These are phyloP conservation scores for Plectropomus leopardus DNA, from an alignment of 2,113 vertebrate species.

Conservation along the genomic window DNA sequence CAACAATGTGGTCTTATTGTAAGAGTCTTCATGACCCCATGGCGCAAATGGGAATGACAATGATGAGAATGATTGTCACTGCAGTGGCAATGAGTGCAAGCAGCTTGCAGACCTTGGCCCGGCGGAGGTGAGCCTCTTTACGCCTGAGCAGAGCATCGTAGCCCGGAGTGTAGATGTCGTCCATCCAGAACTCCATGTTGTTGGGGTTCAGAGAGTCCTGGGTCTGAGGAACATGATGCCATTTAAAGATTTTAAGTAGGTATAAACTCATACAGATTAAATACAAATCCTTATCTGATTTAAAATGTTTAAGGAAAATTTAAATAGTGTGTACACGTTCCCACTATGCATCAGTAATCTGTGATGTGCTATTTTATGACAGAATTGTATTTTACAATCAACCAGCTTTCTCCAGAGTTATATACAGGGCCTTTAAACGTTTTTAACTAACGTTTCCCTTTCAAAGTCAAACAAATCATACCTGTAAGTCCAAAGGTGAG, in stretches of 20 bases:
- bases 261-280: background rate
- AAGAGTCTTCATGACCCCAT: slow-evolving; percentile 86
- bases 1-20: background rate
- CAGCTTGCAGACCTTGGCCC: slow-evolving; percentile 93
- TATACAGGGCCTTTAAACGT: no score
- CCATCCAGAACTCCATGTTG: slow-evolving; percentile 97
- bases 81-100: slow-evolving; percentile 87
- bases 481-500: slow-evolving; percentile 91
- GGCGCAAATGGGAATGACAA: slow-evolving; percentile 93
- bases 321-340: background rate
- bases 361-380: background rate
- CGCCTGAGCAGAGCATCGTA: slow-evolving; percentile 92
- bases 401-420: background rate
- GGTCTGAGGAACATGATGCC: slow-evolving; percentile 77
- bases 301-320: background rate
- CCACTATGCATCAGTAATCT: background rate
- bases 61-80: slow-evolving; percentile 90
- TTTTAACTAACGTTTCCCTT: background rate
- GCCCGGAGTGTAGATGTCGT: slow-evolving; percentile 94
- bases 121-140: slow-evolving; percentile 91
- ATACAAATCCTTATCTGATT: background rate
- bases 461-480: slow-evolving; percentile 57
- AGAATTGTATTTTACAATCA: background rate
- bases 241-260: slow-evolving; percentile 19
- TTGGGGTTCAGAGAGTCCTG: slow-evolving; percentile 96